Evolutionary conservation across 2,888 invertebrate genomes (phyloP).

Genomic region (Pristionchus entomophagus): DNA sequence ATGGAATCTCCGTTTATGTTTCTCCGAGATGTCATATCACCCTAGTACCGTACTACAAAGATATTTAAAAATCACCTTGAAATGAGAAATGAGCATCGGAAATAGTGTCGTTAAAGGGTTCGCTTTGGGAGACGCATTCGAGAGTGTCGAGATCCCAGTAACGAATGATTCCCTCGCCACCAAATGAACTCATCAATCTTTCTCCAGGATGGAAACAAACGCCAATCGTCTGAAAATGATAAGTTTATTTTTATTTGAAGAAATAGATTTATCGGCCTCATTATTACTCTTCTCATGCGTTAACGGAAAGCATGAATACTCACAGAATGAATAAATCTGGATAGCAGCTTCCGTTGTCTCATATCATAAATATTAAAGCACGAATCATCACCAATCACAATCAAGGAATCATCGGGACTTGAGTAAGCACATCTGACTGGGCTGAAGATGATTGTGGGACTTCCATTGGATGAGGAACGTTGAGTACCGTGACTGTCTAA

Average conservation of each 20-base stretch:
- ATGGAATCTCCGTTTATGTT: too few species aligned
- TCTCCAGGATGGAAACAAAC: constrained; percentile 38
- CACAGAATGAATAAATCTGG: constrained; percentile 43
- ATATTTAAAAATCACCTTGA: background rate
- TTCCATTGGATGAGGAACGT: too few species aligned
- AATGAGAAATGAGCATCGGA: constrained; percentile 7
- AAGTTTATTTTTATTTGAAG: background rate
- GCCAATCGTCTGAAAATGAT: constrained; percentile 7
- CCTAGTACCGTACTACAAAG: too few species aligned
- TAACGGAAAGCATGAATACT: background rate
- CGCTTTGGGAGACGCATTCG: constrained; percentile 44
- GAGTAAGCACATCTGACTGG: constrained; percentile 3
- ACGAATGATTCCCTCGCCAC: constrained; percentile 18
- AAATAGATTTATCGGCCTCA: too few species aligned
- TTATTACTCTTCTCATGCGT: background rate
- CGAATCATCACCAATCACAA: constrained; percentile 39
- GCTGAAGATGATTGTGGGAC: too few species aligned
- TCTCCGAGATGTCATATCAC: too few species aligned
- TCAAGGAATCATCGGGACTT: constrained; percentile 40
- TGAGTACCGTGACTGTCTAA: constrained; percentile 17
- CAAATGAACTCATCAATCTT: constrained; percentile 9
- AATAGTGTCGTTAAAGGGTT: constrained; percentile 11
- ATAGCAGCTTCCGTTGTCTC: constrained; percentile 39
- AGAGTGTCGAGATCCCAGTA: constrained; percentile 45
- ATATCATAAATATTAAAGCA: constrained; percentile 40